Conservation (phyloP, 2,888 invertebrate species). For the Mongoloraphidia duomilia region DNA sequence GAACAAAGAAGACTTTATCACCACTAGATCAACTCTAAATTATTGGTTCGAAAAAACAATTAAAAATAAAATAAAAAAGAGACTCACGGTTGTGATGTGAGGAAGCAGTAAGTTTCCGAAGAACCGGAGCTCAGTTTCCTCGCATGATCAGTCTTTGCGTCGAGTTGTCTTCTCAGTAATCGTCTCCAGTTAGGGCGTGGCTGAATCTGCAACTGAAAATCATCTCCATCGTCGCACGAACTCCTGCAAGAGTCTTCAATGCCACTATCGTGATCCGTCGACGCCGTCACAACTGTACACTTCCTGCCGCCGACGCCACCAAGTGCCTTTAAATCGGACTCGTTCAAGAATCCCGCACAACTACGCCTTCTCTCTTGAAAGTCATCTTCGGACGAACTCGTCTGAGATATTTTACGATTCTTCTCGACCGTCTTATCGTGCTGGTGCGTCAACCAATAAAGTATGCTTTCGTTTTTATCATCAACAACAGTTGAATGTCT, state of each 20-base stretch:
- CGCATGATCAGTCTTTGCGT: constrained; percentile 8
- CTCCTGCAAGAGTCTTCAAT: constrained; percentile 5
- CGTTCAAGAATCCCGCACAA: neutral
- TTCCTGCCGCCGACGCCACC: neutral
- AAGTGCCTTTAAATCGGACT: neutral
- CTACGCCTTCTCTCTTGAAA: neutral
- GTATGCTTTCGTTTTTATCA: constrained; percentile 3
- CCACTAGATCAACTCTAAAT: neutral
- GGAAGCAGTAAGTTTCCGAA: constrained; percentile 17
- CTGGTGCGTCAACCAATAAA: constrained; percentile 4
- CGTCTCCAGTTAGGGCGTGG: constrained; percentile 1
- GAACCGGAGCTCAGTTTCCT: constrained; percentile 26
- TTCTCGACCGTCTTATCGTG: neutral
- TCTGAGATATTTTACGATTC: neutral
- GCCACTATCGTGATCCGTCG: constrained; percentile 3
- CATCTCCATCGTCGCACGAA: constrained; percentile 5
- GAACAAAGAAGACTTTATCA: too few relatives aligned
- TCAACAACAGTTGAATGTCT: neutral
- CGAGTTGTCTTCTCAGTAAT: neutral
- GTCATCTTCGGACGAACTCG: neutral
- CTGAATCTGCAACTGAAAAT: neutral
- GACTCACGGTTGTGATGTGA: constrained; percentile 13
- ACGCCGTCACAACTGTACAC: too few relatives aligned
- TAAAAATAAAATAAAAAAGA: constrained; percentile 4
- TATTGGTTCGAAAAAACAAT: neutral